phyloP scores from a whole-genome alignment of 2,797 vertebrate genomes.

The Aplochiton taeniatus region DNA sequence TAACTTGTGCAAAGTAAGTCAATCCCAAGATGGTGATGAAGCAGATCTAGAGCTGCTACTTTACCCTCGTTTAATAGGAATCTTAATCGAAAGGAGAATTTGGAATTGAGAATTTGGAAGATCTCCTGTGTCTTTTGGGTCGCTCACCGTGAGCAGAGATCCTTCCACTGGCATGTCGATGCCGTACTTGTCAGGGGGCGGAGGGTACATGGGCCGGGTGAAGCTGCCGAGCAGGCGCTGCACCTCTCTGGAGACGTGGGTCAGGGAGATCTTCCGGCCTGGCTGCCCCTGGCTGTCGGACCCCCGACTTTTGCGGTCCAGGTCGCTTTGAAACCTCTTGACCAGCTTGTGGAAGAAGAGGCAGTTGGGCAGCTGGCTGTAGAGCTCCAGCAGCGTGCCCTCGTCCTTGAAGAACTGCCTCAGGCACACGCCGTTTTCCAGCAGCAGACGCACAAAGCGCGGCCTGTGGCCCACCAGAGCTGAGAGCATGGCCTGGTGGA shows the following conservation, averaged over 20 bases:
- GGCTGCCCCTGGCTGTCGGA: background rate
- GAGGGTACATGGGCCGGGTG: conserved; percentile 81
- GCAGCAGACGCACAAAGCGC: conserved; percentile 88
- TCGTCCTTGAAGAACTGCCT: conserved; percentile 81
- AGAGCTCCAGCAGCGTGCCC: conserved; percentile 78
- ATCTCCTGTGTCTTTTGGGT: background rate
- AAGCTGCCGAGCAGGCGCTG: conserved; percentile 86
- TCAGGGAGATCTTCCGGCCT: conserved; percentile 63
- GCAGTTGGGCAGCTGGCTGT: conserved; percentile 80
- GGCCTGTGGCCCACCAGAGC: conserved; percentile 90
- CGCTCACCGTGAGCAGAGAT: conserved; percentile 53
- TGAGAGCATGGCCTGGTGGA: conserved; percentile 86
- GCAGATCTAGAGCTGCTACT: too few species aligned
- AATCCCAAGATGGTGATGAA: too few species aligned
- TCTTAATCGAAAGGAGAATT: too few species aligned
- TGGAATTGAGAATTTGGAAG: background rate
- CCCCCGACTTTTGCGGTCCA: conserved; percentile 8
- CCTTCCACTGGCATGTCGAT: conserved; percentile 56
- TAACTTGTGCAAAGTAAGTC: too few species aligned
- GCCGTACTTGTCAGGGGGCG: conserved; percentile 17
- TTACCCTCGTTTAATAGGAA: too few species aligned
- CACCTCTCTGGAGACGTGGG: conserved; percentile 84
- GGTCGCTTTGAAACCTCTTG: conserved; percentile 75
- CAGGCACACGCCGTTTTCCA: conserved; percentile 89
- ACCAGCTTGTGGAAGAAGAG: conserved; percentile 83